phyloP scores from a whole-genome alignment of 2,888 invertebrate genomes.

The Thecophora atra region DNA sequence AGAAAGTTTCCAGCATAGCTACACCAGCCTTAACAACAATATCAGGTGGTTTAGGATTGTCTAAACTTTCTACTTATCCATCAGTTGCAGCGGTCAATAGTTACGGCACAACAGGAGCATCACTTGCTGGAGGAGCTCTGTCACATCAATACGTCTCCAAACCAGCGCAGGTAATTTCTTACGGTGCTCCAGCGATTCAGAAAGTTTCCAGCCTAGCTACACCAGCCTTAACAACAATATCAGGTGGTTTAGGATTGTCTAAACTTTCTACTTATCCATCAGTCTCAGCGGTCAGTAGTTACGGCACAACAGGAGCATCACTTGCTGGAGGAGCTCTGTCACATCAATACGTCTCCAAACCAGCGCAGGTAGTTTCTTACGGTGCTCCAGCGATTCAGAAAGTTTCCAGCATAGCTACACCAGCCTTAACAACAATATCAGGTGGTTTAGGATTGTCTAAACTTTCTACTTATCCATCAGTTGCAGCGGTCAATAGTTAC shows the following conservation, averaged over 20 bases:
- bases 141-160: constrained; percentile 31
- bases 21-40: constrained; percentile 38
- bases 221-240: constrained; percentile 1
- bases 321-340: constrained; percentile 41
- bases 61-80: constrained; percentile 38
- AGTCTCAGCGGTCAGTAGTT: constrained; percentile 21
- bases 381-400: constrained; percentile 44
- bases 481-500: constrained; percentile 50
- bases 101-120: constrained; percentile 11
- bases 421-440: constrained; percentile 42
- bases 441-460: constrained; percentile 34
- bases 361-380: constrained; percentile 49
- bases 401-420: constrained; percentile 50
- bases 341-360: constrained; percentile 55
- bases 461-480: constrained; percentile 26
- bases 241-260: constrained; percentile 39
- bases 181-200: constrained; percentile 40
- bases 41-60: constrained; percentile 43
- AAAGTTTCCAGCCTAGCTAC: constrained; percentile 41
- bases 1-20: constrained; percentile 38
- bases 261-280: constrained; percentile 46
- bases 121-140: constrained; percentile 24
- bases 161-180: constrained; percentile 45
- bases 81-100: not conserved
- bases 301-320: not conserved